These are phyloP conservation scores for Xenus cinereus DNA, from an alignment of 2,113 vertebrate genomes.

Conservation along the genomic window DNA sequence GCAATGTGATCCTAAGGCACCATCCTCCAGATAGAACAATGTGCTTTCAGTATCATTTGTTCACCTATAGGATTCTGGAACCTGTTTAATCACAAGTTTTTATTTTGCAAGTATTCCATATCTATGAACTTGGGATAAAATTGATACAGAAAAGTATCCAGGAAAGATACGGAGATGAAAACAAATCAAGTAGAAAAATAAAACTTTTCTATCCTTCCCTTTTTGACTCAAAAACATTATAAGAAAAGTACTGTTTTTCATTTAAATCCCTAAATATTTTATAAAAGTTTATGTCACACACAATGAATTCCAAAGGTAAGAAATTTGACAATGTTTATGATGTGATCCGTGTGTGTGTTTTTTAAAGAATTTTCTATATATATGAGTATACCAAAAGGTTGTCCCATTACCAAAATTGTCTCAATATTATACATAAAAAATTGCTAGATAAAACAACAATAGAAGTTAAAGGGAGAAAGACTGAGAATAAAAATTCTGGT, in stretches of 20 bases:
- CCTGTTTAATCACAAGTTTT: neutral
- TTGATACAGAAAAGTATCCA: neutral
- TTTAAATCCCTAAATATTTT: neutral
- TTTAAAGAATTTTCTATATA: neutral
- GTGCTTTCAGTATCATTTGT: neutral
- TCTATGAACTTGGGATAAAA: neutral
- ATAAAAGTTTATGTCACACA: neutral
- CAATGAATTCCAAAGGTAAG: neutral
- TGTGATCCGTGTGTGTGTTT: neutral
- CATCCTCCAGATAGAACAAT: neutral
- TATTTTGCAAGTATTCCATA: neutral
- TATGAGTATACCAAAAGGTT: neutral
- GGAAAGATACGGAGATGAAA: neutral
- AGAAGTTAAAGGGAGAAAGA: neutral
- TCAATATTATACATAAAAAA: neutral
- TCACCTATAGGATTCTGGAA: neutral
- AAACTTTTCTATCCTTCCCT: neutral
- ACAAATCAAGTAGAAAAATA: neutral
- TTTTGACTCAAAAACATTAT: neutral
- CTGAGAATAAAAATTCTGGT: neutral
- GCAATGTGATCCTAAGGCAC: neutral
- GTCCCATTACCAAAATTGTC: neutral
- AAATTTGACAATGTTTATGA: neutral
- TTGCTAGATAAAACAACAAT: neutral
- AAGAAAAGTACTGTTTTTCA: neutral